Base-by-base conservation (phyloP, 2,113 vertebrate species). In the Dipodomys merriami region DNA sequence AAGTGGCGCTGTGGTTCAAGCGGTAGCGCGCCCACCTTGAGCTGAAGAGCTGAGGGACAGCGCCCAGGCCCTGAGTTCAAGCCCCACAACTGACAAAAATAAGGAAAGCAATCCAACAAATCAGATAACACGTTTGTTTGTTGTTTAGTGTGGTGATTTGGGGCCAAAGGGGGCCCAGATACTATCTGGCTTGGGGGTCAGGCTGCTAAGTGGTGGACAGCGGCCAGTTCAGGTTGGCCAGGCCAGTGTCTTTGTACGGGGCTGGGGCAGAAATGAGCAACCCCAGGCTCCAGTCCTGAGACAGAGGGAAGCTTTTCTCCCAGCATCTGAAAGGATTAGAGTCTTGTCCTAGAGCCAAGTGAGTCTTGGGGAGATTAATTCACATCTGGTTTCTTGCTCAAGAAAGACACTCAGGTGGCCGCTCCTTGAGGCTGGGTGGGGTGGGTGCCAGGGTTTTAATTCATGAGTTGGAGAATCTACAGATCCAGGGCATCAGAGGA, bases 341-440 rank as follows among this genome's bases (percentile, higher is more conserved):
- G 64, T 84, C 89, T 78, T 74, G 57, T 77, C 46, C 35, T 64
- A 64, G 84, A 27, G 62, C 69, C 72, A 93, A 82, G 86, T 77
- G 80, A 65, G 25, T 91, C 71, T 84, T 83, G 12, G 69, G 25
- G 49, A 90, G 65, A 78, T 78, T 71, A 77, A 20, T 10, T 89
- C 64, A 69, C 53, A 74, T 89, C 49, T 91, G 78, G 30, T 65
- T 94, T 84, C 25, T n/a, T 39, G 62, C n/a, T 89, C 69, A 39
- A 53, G 46, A 89, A 73, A 88, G 19, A 67, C 60, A 84, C 23
- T 68, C 39, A 62, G 2, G 27, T 49, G 65, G 33, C 33, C 71
- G 81, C 35, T 65, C 39, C 16, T 23, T 39, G 39, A 35, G 18
- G 39, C 69, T 65, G 25, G 69, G 65, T 76, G 22, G 72, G 19